Evolutionary conservation across 2,888 invertebrate genomes (phyloP), one percentile per base, ranked within the genome.

Genomic region (Kuschelorhynchus macadamiae): DNA sequence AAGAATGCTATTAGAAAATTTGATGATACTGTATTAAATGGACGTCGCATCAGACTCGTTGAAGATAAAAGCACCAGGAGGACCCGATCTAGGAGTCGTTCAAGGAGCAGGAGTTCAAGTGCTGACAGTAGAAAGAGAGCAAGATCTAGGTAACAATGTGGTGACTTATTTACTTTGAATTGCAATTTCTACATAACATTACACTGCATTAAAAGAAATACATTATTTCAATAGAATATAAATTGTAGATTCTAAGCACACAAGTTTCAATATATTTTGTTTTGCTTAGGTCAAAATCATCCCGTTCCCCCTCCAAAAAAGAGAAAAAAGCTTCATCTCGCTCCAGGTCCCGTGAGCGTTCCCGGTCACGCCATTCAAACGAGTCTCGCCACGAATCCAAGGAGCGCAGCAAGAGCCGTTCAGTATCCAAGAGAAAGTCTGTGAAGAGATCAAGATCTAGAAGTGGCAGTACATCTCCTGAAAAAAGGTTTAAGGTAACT

Each of bases 1-100:
- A 94, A 94, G 82, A 94, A 93, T 57, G 97, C 97, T 0, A 89
- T 98, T 77, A 96, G 97, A 79, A 97, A 96, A 82, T 85, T 97
- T 77, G 96, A 97, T 82, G 95, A 94, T 76, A 95, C 96, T 0
- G 97, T 98, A 80, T 85, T 98, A 76, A 96, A 96, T 85, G 97
- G 97, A 0, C 90, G 97, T 9, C 90, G 94, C 67, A 92, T 98
- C 73, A 91, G 91, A 57, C 86, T 98, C 74, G 89, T 96, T 63
- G 97, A 97, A 83, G 96, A 97, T 79, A 88, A 92, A 39, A 89
- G 91, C 64, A 78, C 84, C n/a, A 78, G 84, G 39, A 81, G 84
- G 53, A 86, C 88, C 17, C 65, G 72, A 1, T 72, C 71, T 9
- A 78, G 73, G 12, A 69, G 71, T 46, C 57, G 73, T 1, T 72